Evolutionary conservation across 2,797 vertebrate species (phyloP), one percentile per base, ranked within the genome.

Genomic region (Sciurus vulgaris): DNA sequence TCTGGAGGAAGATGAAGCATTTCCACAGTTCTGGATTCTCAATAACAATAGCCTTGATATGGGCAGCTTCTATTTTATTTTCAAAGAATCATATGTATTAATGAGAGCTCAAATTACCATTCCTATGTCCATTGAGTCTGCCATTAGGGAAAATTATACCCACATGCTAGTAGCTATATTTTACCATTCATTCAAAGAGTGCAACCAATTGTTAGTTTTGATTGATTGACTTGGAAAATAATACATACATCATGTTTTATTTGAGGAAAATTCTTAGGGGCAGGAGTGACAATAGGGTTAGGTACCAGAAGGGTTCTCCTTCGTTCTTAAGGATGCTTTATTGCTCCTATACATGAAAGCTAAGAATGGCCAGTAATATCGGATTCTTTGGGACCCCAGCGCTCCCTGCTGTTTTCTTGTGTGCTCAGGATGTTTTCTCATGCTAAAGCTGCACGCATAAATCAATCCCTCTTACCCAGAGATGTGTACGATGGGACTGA

Each of bases 401-500:
- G 30, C 35, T 79, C 33, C 81, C 49, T 5, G 49, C 69, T 54
- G 56, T 44, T 83, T 69, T 86, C 73, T 70, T 91, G 44, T 79
- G 91, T 20, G 86, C 38, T 73, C n/a, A 33, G 76, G 72, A 59
- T 47, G 74, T 88, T 77, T 90, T 69, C 78, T 82, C 61, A 26
- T 28, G 54, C 70, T 70, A 15, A 44, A 35, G 44, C 54, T 74
- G 2, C 51, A 35, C 12, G 0, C 59, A 56, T 96, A 95, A 97
- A 93, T 91, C 96, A 96, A 56, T 81, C 74, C 44, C 18, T 38
- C 70, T 94, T 72, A 24, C 13, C 44, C 49, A 38, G 67, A 93
- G 65, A 74, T 38, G 54, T 73, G 70, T 54, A 79, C 44, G 33
- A 81, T 24, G 76, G 70, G 70, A 70, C 7, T 26, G 84, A 24